Percentiles rank a stretch among this genome's conserved stretches.
These are phyloP conservation scores for Selene dorsalis DNA, from an alignment of 2,797 vertebrate genomes.

Conservation along the genomic window DNA sequence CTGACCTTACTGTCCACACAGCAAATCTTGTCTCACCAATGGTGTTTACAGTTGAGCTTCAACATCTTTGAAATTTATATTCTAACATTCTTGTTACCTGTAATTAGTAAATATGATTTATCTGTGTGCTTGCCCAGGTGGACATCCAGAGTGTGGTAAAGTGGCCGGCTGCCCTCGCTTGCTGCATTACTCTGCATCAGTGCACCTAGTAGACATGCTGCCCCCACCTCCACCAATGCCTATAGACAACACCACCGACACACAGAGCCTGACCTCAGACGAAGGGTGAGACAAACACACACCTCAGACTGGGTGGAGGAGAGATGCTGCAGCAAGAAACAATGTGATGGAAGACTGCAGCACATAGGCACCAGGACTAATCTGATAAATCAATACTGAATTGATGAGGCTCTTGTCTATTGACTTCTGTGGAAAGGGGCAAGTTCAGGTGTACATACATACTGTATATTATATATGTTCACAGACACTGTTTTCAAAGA, in stretches of 20 bases:
- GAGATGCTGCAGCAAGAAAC: not conserved
- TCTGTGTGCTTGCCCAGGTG: conserved; percentile 24
- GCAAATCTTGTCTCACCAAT: not conserved
- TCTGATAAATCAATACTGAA: conserved; percentile 4
- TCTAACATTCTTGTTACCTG: no score
- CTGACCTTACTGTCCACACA: no score
- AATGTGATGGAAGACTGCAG: not conserved
- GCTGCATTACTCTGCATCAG: conserved; percentile 80
- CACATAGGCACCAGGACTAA: not conserved
- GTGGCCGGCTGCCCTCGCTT: conserved; percentile 80
- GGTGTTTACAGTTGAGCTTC: not conserved
- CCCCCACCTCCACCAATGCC: conserved; percentile 77
- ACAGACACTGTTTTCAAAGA: not conserved
- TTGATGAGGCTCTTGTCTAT: not conserved
- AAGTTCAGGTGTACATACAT: not conserved
- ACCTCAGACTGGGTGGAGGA: not conserved
- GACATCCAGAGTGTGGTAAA: conserved; percentile 48
- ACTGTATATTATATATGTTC: not conserved
- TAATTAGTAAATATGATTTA: not conserved
- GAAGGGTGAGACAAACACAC: conserved; percentile 78
- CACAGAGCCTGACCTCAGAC: conserved; percentile 77
- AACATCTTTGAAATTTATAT: not conserved
- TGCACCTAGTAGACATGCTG: conserved; percentile 82
- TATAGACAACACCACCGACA: conserved; percentile 63
- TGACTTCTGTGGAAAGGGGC: not conserved